phyloP scores from a whole-genome alignment of 2,888 invertebrate species.

The Taenaris catops region DNA sequence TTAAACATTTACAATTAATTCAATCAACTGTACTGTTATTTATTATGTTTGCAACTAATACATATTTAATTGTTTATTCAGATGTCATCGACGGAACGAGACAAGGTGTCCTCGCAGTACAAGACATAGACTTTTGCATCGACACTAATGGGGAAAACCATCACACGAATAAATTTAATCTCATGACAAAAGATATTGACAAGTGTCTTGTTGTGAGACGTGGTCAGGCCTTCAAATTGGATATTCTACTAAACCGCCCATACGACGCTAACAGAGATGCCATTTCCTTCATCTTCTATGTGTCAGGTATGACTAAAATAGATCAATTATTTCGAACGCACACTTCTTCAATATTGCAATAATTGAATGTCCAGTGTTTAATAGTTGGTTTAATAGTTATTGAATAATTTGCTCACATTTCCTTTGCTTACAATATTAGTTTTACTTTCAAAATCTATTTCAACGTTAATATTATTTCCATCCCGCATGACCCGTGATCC shows the following conservation, averaged over 20 bases:
- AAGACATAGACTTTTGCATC: slow-evolving; percentile 86
- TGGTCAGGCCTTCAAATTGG: slow-evolving; percentile 89
- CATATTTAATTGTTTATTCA: slow-evolving; percentile 34
- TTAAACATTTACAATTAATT: too few relatives aligned
- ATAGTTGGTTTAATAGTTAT: too few relatives aligned
- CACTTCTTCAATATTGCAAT: too few relatives aligned
- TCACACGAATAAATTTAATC: slow-evolving; percentile 88
- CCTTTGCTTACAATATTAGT: not conserved
- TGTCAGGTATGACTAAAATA: slow-evolving; percentile 76
- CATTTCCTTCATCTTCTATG: slow-evolving; percentile 90
- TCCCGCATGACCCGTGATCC: too few relatives aligned
- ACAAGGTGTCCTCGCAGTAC: slow-evolving; percentile 83
- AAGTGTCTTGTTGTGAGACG: slow-evolving; percentile 88
- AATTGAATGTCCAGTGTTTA: too few relatives aligned
- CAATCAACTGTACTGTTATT: slow-evolving; percentile 4
- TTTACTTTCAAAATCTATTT: too few relatives aligned
- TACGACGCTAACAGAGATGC: slow-evolving; percentile 88
- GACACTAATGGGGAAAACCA: slow-evolving; percentile 87
- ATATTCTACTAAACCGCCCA: slow-evolving; percentile 85
- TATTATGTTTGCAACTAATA: slow-evolving; percentile 1
- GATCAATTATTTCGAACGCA: slow-evolving; percentile 21
- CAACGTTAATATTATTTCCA: too few relatives aligned
- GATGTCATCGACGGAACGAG: slow-evolving; percentile 69
- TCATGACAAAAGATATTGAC: slow-evolving; percentile 81
- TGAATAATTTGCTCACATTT: too few relatives aligned